Percentiles rank a stretch among this genome's conserved stretches.
These are phyloP conservation scores for Caenorhabditis sp. DNA, from an alignment of 2,888 invertebrate species.

Conservation along the genomic window DNA sequence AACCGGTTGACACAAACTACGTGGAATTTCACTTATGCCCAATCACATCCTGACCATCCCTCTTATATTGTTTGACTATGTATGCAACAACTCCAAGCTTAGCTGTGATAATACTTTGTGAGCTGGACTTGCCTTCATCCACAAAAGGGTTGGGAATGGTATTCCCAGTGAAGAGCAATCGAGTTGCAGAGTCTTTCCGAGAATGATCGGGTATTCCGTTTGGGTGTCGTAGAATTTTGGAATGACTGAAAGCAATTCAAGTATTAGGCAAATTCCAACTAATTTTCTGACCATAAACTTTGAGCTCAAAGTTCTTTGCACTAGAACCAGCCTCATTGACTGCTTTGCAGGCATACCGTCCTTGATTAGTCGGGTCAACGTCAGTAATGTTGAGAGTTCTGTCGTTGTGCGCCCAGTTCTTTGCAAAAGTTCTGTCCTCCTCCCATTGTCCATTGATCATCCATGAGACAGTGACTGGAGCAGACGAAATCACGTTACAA, in stretches of 20 bases:
- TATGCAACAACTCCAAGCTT: not conserved
- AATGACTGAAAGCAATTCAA: conserved; percentile 80
- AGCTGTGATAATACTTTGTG: conserved; percentile 9
- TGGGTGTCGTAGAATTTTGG: conserved; percentile 79
- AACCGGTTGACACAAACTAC: conserved; percentile 28
- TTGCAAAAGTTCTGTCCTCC: not conserved
- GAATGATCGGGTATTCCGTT: conserved; percentile 79
- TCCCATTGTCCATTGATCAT: not conserved
- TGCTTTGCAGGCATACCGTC: conserved; percentile 83
- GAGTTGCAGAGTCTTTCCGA: conserved; percentile 82
- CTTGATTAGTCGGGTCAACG: conserved; percentile 81
- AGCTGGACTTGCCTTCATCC: conserved; percentile 80
- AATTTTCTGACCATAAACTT: conserved; percentile 83
- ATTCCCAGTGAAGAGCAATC: conserved; percentile 82
- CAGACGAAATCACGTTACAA: conserved; percentile 73
- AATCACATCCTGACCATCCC: conserved; percentile 4
- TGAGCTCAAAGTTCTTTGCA: conserved; percentile 82
- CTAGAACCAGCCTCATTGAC: conserved; percentile 82
- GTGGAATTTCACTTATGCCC: conserved; percentile 35
- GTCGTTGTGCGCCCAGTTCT: conserved; percentile 36
- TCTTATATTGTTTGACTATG: too few species aligned
- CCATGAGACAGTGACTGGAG: conserved; percentile 64
- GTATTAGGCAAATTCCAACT: too few species aligned
- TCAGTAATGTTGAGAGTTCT: conserved; percentile 70
- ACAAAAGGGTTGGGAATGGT: conserved; percentile 82